phyloP scores from a whole-genome alignment of 2,888 invertebrate genomes.

The Ganaspis brasiliensis region DNA sequence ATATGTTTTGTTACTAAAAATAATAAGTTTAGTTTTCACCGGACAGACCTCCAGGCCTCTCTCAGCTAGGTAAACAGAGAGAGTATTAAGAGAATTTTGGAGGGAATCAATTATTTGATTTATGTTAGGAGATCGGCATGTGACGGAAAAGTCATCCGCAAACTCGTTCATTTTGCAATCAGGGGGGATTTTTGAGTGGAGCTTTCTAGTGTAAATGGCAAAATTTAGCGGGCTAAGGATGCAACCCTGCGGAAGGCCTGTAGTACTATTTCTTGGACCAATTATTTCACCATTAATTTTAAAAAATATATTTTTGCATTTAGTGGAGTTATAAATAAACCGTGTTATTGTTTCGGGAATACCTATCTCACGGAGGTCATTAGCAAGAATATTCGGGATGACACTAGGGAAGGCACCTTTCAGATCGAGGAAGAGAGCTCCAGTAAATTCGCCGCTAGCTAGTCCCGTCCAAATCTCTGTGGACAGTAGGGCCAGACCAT shows the following conservation, averaged over 20 bases:
- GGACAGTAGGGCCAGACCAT: conserved; percentile 48
- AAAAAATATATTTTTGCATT: neutral
- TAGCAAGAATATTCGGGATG: conserved; percentile 41
- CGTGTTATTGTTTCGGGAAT: conserved; percentile 32
- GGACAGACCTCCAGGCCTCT: too few species aligned
- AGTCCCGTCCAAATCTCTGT: conserved; percentile 42
- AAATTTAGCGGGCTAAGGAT: too few species aligned
- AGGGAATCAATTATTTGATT: too few species aligned
- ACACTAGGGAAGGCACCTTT: conserved; percentile 53
- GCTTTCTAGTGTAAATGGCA: too few species aligned
- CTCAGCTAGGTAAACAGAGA: too few species aligned
- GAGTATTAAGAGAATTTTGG: too few species aligned
- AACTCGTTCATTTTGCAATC: too few species aligned
- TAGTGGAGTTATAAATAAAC: neutral
- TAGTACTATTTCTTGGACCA: neutral
- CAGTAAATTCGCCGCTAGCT: neutral
- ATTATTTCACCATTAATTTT: neutral
- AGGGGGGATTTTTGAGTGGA: neutral
- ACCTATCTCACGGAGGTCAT: conserved; percentile 43
- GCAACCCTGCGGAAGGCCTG: neutral
- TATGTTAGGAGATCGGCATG: too few species aligned
- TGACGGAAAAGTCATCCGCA: too few species aligned
- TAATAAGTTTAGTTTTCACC: too few species aligned
- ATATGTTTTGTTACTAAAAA: too few species aligned
- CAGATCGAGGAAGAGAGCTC: conserved; percentile 50